Conservation (phyloP, 2,113 vertebrate species). For the Phylloscopus trochilus region DNA sequence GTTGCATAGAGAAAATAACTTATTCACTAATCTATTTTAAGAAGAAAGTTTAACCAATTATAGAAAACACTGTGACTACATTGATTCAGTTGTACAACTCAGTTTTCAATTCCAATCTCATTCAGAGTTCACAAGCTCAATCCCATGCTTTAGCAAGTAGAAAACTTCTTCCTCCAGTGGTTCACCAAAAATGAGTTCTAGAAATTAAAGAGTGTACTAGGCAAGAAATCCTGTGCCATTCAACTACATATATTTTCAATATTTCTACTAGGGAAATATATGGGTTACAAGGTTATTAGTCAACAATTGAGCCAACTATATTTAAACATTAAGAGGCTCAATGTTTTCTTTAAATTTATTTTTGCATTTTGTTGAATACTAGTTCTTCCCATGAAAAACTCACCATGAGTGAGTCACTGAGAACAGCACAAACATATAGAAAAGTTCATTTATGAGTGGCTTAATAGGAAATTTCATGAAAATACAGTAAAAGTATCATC, state of each 20-base stretch:
- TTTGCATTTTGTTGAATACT: neutral
- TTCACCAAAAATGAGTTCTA: neutral
- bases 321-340: neutral
- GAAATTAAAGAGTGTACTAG: neutral
- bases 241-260: neutral
- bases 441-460: neutral
- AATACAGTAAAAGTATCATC: neutral
- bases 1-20: neutral
- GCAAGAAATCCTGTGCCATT: neutral
- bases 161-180: neutral
- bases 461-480: neutral
- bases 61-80: neutral
- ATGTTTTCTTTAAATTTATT: neutral
- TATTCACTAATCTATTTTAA: neutral
- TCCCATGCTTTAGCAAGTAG: neutral
- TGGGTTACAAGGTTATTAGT: rapidly evolving
- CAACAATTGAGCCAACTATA: neutral
- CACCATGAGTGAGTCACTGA: rapidly evolving
- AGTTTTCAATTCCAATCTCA: neutral
- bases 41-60: neutral
- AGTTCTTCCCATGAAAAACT: neutral
- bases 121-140: neutral
- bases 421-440: neutral
- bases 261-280: neutral
- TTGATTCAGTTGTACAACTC: neutral